Conservation (phyloP, 64 coral and sea anemone species). For the Actinia equina region DNA sequence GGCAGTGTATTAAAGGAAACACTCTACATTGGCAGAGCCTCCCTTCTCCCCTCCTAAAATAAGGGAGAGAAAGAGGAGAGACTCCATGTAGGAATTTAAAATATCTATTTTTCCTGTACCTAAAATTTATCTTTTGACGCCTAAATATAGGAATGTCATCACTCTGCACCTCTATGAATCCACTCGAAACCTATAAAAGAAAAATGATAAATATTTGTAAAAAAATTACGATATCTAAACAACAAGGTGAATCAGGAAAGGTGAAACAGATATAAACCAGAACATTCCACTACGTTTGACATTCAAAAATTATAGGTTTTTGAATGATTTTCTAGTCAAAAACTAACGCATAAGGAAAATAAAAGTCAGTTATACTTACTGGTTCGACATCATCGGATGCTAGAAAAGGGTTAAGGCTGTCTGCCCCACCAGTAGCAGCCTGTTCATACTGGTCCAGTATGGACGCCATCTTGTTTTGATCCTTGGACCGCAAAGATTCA, state of each 20-base stretch:
- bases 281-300: neutral
- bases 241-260: too few species aligned
- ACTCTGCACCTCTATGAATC: conserved; percentile 76
- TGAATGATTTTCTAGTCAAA: neutral
- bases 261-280: neutral
- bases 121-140: conserved; percentile 86
- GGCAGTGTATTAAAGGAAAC: too few species aligned
- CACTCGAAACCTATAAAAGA: conserved; percentile 64
- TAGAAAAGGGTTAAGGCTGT: conserved; percentile 68
- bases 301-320: neutral
- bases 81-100: too few species aligned
- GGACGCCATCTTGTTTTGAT: conserved; percentile 81
- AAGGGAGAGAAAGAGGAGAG: too few species aligned
- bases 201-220: neutral
- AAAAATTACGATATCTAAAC: neutral
- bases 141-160: conserved; percentile 92
- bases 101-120: conserved; percentile 13
- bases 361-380: conserved; percentile 15
- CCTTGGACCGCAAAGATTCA: too few species aligned
- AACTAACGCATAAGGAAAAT: neutral
- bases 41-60: too few species aligned
- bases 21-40: too few species aligned
- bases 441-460: conserved; percentile 88
- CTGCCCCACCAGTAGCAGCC: conserved; percentile 38
- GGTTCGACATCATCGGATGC: conserved; percentile 67